These are phyloP conservation scores for Caenorhabditis sp. DNA, from an alignment of 2,888 invertebrate genomes.

Conservation along the genomic window DNA sequence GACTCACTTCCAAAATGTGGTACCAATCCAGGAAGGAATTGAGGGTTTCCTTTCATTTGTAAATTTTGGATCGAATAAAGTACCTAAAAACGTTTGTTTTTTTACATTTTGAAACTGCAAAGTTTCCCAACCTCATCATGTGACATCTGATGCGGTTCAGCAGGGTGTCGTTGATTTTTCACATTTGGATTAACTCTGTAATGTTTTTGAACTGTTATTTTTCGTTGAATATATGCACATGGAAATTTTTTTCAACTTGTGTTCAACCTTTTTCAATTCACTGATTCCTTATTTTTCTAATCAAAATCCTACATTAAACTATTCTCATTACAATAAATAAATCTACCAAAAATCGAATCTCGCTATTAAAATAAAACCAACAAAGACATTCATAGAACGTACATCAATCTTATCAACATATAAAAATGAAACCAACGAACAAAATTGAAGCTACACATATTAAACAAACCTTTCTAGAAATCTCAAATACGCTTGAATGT, in stretches of 20 bases:
- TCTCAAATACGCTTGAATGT: conserved; percentile 37
- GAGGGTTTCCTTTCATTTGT: neutral
- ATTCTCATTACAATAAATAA: neutral
- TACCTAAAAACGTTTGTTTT: neutral
- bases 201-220: too few relatives aligned
- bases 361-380: neutral
- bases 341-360: neutral
- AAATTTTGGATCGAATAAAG: neutral
- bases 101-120: too few relatives aligned
- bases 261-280: neutral
- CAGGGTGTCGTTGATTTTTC: neutral
- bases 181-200: neutral
- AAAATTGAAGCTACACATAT: too few relatives aligned
- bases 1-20: neutral
- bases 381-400: neutral
- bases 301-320: neutral
- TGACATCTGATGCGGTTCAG: neutral
- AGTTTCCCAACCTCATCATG: neutral
- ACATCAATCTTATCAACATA: neutral
- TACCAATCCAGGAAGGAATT: neutral
- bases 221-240: too few relatives aligned
- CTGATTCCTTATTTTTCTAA: too few relatives aligned
- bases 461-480: conserved; percentile 37
- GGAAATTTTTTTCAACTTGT: too few relatives aligned
- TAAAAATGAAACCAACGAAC: too few relatives aligned